These are phyloP conservation scores for Gasterosteus nipponicus DNA, from an alignment of 2,113 vertebrate genomes.

Conservation along the genomic window DNA sequence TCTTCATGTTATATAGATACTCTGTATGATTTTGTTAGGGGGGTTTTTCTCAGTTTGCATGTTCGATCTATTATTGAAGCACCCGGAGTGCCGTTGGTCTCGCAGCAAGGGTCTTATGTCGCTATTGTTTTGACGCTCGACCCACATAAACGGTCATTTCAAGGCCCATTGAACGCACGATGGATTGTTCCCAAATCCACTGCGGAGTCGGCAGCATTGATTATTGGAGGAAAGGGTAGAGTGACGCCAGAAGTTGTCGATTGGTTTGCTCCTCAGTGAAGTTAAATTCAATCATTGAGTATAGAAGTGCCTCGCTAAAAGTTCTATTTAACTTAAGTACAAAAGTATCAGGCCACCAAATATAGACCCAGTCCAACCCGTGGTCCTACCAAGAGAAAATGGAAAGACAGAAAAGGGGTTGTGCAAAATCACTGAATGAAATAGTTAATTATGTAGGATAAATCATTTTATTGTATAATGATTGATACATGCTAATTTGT, in stretches of 20 bases:
- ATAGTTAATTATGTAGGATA: not conserved
- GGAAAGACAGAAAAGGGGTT: not conserved
- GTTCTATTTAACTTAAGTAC: not conserved
- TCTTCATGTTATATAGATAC: conserved; percentile 1
- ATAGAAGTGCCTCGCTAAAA: not conserved
- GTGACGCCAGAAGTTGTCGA: conserved; percentile 43
- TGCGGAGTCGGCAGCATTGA: conserved; percentile 65
- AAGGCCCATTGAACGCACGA: conserved; percentile 82
- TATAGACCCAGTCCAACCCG: not conserved
- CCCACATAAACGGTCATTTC: conserved; percentile 81
- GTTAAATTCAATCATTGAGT: not conserved
- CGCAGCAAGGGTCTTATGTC: conserved; percentile 72
- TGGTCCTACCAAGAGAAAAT: not conserved
- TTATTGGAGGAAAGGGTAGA: conserved; percentile 53
- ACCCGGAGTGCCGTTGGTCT: conserved; percentile 73
- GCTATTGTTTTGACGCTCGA: conserved; percentile 77
- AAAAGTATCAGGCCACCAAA: not conserved
- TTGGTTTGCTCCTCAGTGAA: conserved; percentile 1
- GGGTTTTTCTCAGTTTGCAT: conserved; percentile 1
- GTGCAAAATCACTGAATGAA: not conserved
- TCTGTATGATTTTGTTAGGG: not conserved
- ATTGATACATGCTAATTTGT: not conserved
- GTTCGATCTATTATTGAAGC: conserved; percentile 37
- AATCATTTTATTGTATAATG: not conserved
- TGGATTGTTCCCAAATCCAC: conserved; percentile 76